These are phyloP conservation scores for Leucoraja erinaceus DNA, from an alignment of 2,113 vertebrate genomes.

Conservation along the genomic window DNA sequence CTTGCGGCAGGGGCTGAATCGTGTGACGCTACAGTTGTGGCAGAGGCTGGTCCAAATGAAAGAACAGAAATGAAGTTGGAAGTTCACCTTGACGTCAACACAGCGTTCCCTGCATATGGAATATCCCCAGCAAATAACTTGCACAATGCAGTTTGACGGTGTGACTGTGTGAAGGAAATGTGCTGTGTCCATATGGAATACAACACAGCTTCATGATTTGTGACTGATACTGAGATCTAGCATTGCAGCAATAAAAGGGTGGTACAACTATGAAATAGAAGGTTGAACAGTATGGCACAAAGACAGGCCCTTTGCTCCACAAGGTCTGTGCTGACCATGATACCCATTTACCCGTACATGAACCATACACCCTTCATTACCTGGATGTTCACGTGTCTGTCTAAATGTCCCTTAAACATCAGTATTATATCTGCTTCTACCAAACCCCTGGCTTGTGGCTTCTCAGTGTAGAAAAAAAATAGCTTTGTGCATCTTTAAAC, in stretches of 20 bases:
- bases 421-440: too few species aligned
- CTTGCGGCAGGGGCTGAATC: too few species aligned
- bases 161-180: neutral
- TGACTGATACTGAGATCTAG: neutral
- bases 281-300: too few species aligned
- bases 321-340: too few species aligned
- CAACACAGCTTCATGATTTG: neutral
- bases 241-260: neutral
- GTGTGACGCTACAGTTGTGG: neutral
- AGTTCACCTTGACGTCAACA: neutral
- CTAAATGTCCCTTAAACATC: too few species aligned
- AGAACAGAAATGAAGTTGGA: neutral
- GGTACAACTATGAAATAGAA: neutral
- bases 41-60: neutral
- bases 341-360: too few species aligned
- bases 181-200: neutral
- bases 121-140: neutral
- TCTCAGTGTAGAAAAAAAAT: too few species aligned
- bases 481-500: too few species aligned
- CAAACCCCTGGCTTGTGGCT: too few species aligned
- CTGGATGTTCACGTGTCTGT: too few species aligned
- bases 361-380: too few species aligned
- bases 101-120: neutral
- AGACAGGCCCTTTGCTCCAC: too few species aligned
- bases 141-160: neutral